These are phyloP conservation scores for Intellagama lesueurii DNA, from an alignment of 2,797 vertebrate genomes.

Conservation along the genomic window DNA sequence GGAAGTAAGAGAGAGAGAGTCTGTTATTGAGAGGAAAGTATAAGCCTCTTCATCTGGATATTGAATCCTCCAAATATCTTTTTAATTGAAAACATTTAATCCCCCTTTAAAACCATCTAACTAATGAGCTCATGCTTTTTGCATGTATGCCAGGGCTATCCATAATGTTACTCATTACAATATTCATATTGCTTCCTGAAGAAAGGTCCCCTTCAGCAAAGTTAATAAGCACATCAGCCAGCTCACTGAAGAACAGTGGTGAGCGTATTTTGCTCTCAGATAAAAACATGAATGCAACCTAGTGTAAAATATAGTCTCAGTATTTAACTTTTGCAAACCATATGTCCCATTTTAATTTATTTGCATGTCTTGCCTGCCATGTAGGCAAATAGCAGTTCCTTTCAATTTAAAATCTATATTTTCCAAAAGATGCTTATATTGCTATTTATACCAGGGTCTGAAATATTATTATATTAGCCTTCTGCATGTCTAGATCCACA, in stretches of 20 bases:
- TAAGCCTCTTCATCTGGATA: slow-evolving; percentile 26
- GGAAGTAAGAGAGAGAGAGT: neutral
- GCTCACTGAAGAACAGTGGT: neutral
- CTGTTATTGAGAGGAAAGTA: neutral
- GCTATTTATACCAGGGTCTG: neutral
- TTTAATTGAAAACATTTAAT: slow-evolving; percentile 37
- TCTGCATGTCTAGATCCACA: neutral
- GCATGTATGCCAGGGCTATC: neutral
- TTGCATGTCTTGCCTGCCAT: neutral
- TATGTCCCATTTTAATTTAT: neutral
- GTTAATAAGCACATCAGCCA: neutral
- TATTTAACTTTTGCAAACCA: neutral
- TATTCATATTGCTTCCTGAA: neutral
- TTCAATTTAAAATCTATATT: neutral
- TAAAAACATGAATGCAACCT: neutral
- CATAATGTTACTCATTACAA: slow-evolving; percentile 9
- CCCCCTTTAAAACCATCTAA: slow-evolving; percentile 23
- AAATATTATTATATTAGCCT: neutral
- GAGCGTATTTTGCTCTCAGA: neutral
- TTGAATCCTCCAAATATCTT: slow-evolving; percentile 24
- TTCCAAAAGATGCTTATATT: neutral
- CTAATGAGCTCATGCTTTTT: slow-evolving; percentile 23
- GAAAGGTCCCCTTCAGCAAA: neutral
- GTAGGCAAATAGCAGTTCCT: neutral
- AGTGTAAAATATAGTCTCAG: neutral